These are phyloP conservation scores for Nicator chloris DNA, from an alignment of 2,113 vertebrate genomes.

Conservation along the genomic window DNA sequence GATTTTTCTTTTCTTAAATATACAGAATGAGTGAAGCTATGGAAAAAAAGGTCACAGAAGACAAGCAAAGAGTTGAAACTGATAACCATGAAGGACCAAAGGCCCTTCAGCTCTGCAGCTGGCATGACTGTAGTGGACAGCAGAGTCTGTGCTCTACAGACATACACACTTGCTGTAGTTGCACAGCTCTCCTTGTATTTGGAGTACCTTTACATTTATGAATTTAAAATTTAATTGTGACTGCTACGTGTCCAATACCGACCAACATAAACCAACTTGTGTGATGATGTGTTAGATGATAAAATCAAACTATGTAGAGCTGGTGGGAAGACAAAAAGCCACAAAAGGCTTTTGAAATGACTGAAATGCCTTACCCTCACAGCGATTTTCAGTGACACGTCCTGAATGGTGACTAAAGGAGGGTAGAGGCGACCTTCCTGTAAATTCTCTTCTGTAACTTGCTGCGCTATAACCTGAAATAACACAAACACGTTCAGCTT, in stretches of 20 bases:
- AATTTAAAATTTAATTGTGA: background rate
- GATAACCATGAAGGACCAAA: background rate
- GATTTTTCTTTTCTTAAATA: background rate
- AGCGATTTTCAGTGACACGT: constrained; percentile 89
- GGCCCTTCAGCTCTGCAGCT: background rate
- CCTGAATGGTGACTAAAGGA: constrained; percentile 83
- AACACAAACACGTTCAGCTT: background rate
- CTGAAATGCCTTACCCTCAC: constrained; percentile 76
- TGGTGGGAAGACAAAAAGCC: background rate
- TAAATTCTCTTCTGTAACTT: constrained; percentile 88
- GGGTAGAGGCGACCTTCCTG: constrained; percentile 91
- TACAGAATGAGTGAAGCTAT: background rate
- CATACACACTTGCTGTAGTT: background rate
- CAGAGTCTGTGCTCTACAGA: background rate
- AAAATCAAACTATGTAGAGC: background rate
- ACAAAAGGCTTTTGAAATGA: too few relatives aligned
- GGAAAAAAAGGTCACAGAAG: background rate
- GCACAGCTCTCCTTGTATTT: background rate
- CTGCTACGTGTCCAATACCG: background rate
- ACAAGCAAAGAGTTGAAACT: background rate
- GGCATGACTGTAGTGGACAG: background rate
- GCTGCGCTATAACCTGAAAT: constrained; percentile 83
- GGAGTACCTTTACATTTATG: background rate
- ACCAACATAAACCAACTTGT: background rate
- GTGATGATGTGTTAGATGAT: background rate